Base-by-base conservation (phyloP, 1,140 invertebrate species). In the Drosophila rufa region DNA sequence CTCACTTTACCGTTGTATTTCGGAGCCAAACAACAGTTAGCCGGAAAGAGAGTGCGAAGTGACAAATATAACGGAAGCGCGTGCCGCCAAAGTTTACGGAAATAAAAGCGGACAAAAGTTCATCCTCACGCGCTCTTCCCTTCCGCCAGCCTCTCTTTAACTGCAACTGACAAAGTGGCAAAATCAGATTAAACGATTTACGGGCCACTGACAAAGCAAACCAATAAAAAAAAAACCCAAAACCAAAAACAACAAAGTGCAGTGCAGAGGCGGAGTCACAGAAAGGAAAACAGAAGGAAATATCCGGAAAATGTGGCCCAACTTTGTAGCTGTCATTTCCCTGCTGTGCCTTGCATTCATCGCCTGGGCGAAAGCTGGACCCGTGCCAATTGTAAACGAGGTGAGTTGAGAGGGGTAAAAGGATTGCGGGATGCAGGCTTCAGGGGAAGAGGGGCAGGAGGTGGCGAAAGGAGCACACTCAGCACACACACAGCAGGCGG, bases 321-420 rank as follows among this genome's bases (percentile, higher is more conserved):
- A 90, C 86, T 90, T 76, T 80, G 45, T 91, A 51, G 86, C 79
- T 62, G 68, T 85, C 75, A 61, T 86, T 79, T 76, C 79, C 62
- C 45, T 90, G 61, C 47, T 90, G 47, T 82, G 75, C 58, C 66
- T 90, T 57, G 85, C 86, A 68, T 53, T 91, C 50, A 71, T 91
- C 48, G 86, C 82, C 61, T 85, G 79, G 79, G 82, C 86, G 15
- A 74, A 79, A 69, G 75, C 85, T 92, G 91, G 91, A 81, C 91
- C 91, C 27, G 84, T 92, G 91, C 91, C 91, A 92, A 92, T 86
- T 86, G 91, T 92, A 55, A 91, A 92, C 67, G 91, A 92, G 91
- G 91, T 92, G 79, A 92, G 91, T 74, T 74, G 47, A 33, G 19
- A 38, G 42, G 55, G 42, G 19, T 15, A 47, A 42, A n/a, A n/a